Evolutionary conservation across 2,888 invertebrate genomes (phyloP).

Genomic region (Abrostola tripartita): DNA sequence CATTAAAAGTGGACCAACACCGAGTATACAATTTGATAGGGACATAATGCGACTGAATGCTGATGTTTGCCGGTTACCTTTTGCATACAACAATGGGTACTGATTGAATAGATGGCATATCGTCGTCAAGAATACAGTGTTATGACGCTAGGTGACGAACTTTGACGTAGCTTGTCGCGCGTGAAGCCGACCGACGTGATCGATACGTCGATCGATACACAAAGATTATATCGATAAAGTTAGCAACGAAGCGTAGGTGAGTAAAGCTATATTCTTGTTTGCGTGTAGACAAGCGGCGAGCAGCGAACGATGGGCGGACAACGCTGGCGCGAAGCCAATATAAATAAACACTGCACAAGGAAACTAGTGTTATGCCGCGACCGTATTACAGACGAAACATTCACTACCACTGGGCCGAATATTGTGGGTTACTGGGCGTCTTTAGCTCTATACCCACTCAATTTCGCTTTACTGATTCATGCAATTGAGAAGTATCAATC

Average conservation of each 20-base stretch:
- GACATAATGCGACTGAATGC: slow-evolving; percentile 49
- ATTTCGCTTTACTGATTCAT: slow-evolving; percentile 43
- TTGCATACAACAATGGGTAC: slow-evolving; percentile 73
- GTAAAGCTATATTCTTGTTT: slow-evolving; percentile 76
- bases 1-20: slow-evolving; percentile 29
- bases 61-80: slow-evolving; percentile 66
- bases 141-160: slow-evolving; percentile 80
- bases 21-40: slow-evolving; percentile 39
- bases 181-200: slow-evolving; percentile 71
- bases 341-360: slow-evolving; percentile 88
- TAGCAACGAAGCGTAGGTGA: slow-evolving; percentile 76
- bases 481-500: slow-evolving; percentile 17
- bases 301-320: slow-evolving; percentile 81
- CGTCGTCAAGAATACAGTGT: slow-evolving; percentile 66
- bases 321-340: slow-evolving; percentile 83
- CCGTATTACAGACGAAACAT: slow-evolving; percentile 88
- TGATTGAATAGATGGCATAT: slow-evolving; percentile 71
- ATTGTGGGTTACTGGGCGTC: slow-evolving; percentile 87
- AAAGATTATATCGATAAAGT: slow-evolving; percentile 74
- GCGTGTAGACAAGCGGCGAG: slow-evolving; percentile 75
- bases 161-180: slow-evolving; percentile 74
- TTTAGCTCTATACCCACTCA: slow-evolving; percentile 54
- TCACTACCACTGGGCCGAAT: slow-evolving; percentile 86
- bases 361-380: slow-evolving; percentile 88
- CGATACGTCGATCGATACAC: slow-evolving; percentile 76